Conservation (phyloP, 2,888 invertebrate genomes). For the Plusia festucae region DNA sequence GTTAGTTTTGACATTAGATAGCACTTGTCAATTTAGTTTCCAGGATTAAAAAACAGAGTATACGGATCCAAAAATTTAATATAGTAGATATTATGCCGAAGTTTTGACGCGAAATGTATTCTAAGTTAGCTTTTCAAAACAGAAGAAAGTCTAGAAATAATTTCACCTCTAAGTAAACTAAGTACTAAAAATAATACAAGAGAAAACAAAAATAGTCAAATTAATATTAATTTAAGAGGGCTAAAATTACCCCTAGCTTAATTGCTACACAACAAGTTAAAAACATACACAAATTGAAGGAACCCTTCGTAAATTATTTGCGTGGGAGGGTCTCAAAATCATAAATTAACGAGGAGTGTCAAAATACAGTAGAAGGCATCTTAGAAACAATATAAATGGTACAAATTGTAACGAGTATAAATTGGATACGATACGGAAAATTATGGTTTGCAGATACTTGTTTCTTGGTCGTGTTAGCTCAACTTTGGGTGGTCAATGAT, state of each 20-base stretch:
- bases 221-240: constrained; percentile 10
- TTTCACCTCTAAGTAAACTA: neutral
- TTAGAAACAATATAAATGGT: constrained; percentile 35
- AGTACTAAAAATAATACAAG: neutral
- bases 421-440: neutral
- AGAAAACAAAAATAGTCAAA: constrained; percentile 12
- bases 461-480: neutral
- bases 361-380: constrained; percentile 28
- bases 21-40: too few species aligned
- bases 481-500: neutral
- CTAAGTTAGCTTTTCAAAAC: too few species aligned
- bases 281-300: constrained; percentile 13
- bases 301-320: constrained; percentile 32
- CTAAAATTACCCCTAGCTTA: constrained; percentile 23
- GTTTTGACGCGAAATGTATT: too few species aligned
- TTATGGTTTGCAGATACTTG: neutral
- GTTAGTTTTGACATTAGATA: too few species aligned
- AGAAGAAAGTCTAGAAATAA: neutral
- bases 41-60: too few species aligned
- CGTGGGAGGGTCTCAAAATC: constrained; percentile 15
- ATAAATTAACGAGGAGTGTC: constrained; percentile 39
- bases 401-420: constrained; percentile 1
- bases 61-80: too few species aligned
- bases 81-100: too few species aligned
- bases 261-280: constrained; percentile 30